phyloP scores from a whole-genome alignment of 2,888 invertebrate genomes.

The Choristoneura rosaceana region DNA sequence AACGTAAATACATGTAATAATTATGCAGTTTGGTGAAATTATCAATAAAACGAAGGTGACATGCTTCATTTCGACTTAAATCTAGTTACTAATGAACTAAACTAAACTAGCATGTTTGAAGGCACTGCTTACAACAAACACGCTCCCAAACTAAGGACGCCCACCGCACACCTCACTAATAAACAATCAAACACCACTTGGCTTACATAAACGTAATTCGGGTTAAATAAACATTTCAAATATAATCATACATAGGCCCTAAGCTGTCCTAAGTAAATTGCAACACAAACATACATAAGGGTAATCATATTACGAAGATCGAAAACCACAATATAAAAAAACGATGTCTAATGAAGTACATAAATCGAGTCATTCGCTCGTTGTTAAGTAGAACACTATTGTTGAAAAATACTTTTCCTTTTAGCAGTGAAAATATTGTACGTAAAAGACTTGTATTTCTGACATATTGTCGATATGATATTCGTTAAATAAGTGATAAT shows the following conservation, averaged over 20 bases:
- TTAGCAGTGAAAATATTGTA: background rate
- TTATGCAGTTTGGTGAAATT: constrained; percentile 8
- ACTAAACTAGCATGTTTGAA: constrained; percentile 35
- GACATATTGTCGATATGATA: background rate
- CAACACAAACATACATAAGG: constrained; percentile 5
- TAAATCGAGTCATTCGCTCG: background rate
- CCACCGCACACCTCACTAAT: constrained; percentile 7
- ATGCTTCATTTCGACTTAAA: constrained; percentile 17
- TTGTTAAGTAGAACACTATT: background rate
- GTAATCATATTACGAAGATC: background rate
- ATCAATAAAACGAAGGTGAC: constrained; percentile 22
- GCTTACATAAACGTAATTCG: background rate
- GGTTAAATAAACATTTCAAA: constrained; percentile 15
- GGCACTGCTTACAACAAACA: constrained; percentile 39
- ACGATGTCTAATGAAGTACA: too few species aligned
- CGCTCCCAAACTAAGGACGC: constrained; percentile 12
- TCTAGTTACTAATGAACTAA: constrained; percentile 19
- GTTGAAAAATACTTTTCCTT: background rate
- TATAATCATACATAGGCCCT: constrained; percentile 9
- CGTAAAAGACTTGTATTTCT: background rate
- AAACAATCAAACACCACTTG: background rate
- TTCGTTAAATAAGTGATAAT: background rate
- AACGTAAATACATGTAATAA: background rate
- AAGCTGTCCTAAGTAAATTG: background rate
- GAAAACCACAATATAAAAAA: background rate